These are phyloP conservation scores for Drosophila siamana DNA, from an alignment of 2,888 invertebrate genomes.

Conservation along the genomic window DNA sequence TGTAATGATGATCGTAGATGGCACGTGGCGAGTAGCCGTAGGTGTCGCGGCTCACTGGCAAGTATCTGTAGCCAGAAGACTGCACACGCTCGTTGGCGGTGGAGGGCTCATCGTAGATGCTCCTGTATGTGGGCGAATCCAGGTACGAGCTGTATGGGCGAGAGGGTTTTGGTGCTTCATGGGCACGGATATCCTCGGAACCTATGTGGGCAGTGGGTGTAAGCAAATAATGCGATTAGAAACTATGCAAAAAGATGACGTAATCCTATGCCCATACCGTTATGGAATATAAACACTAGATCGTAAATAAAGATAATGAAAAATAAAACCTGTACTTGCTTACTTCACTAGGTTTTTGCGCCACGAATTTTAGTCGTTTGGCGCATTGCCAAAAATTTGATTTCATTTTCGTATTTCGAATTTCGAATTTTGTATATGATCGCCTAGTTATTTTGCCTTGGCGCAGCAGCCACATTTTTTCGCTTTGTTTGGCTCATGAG, in stretches of 20 bases:
- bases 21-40: constrained; percentile 95
- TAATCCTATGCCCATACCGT: background rate
- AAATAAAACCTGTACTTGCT: constrained; percentile 16
- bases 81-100: constrained; percentile 93
- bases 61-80: constrained; percentile 95
- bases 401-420: constrained; percentile 58
- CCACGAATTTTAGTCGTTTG: constrained; percentile 67
- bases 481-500: constrained; percentile 71
- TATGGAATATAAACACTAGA: background rate
- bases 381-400: constrained; percentile 72
- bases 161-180: constrained; percentile 91
- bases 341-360: constrained; percentile 67
- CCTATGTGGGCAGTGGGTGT: too few relatives aligned
- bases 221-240: constrained; percentile 1
- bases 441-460: constrained; percentile 61
- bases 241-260: background rate
- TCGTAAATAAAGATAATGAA: background rate
- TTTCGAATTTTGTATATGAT: constrained; percentile 54
- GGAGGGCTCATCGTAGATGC: constrained; percentile 94
- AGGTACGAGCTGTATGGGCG: constrained; percentile 89
- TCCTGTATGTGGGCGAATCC: constrained; percentile 92
- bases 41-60: constrained; percentile 95
- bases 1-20: constrained; percentile 94
- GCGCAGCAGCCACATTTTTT: constrained; percentile 57
- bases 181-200: constrained; percentile 96